These are phyloP conservation scores for Chaenogobius annularis DNA, from an alignment of 2,113 vertebrate species.

Conservation along the genomic window DNA sequence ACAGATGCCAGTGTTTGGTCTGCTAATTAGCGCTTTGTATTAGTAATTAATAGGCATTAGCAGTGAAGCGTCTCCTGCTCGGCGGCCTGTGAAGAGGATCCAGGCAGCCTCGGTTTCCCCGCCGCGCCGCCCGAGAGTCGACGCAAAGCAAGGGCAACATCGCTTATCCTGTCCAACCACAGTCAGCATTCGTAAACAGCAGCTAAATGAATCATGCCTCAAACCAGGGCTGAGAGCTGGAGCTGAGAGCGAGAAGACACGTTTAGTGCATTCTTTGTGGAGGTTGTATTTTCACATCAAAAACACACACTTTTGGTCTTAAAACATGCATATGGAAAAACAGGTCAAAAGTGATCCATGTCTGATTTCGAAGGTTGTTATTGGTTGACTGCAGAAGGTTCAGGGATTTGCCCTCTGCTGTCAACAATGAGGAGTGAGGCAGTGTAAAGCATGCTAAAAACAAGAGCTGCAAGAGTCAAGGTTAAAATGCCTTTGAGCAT, in stretches of 20 bases:
- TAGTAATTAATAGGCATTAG: constrained; percentile 79
- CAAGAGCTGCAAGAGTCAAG: too few relatives aligned
- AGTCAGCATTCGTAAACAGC: constrained; percentile 9
- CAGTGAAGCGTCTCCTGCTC: constrained; percentile 67
- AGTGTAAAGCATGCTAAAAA: neutral
- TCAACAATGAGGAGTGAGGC: neutral
- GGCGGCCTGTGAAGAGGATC: constrained; percentile 66
- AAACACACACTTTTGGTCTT: too few relatives aligned
- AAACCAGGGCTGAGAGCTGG: neutral
- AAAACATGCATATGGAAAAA: too few relatives aligned
- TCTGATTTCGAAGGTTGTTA: too few relatives aligned
- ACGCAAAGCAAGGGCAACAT: constrained; percentile 14
- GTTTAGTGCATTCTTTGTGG: neutral
- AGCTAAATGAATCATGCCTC: neutral
- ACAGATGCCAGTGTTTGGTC: constrained; percentile 76
- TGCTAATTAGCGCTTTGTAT: constrained; percentile 77
- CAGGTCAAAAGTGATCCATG: too few relatives aligned
- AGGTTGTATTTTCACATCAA: too few relatives aligned
- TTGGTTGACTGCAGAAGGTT: too few relatives aligned
- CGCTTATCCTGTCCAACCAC: constrained; percentile 11
- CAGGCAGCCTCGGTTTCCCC: constrained; percentile 47
- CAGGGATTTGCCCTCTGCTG: too few relatives aligned
- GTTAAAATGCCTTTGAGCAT: neutral
- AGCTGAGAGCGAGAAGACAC: neutral
- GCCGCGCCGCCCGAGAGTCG: constrained; percentile 30